A percentile compares a stretch with the other conserved stretches of the same genome.
These are phyloP conservation scores for Mormyrops attenuatus DNA, from an alignment of 2,797 vertebrate genomes.

Conservation along the genomic window DNA sequence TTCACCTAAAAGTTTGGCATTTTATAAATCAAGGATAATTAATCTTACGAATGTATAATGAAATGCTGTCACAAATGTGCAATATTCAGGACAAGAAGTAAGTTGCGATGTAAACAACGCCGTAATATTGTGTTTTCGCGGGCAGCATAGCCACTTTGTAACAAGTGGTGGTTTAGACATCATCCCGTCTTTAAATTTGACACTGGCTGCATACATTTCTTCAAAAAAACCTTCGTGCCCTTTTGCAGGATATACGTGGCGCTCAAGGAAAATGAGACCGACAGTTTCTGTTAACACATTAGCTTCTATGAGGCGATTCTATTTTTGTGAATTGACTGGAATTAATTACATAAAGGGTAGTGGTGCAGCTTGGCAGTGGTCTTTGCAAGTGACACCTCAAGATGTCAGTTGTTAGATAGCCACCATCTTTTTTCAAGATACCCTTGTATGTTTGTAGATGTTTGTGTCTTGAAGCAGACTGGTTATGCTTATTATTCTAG, in stretches of 20 bases:
- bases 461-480: background rate
- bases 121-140: background rate
- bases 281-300: constrained; percentile 25
- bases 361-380: constrained; percentile 43
- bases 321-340: constrained; percentile 65
- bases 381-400: constrained; percentile 43
- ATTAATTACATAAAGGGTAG: constrained; percentile 44
- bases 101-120: background rate
- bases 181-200: constrained; percentile 12
- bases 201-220: constrained; percentile 11
- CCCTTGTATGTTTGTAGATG: background rate
- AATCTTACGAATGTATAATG: background rate
- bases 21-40: background rate
- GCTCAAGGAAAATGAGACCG: constrained; percentile 12
- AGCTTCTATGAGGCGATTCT: constrained; percentile 44
- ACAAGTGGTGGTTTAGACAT: constrained; percentile 8
- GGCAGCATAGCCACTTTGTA: constrained; percentile 14
- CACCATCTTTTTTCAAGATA: background rate
- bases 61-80: background rate
- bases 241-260: constrained; percentile 7
- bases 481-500: background rate
- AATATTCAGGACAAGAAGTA: background rate
- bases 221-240: background rate
- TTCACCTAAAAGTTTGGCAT: constrained; percentile 17
- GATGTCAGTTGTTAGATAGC: background rate